Evolutionary conservation across 2,888 invertebrate species (phyloP), one percentile per base, ranked within the genome.

Genomic region (Microchrysa polita): DNA sequence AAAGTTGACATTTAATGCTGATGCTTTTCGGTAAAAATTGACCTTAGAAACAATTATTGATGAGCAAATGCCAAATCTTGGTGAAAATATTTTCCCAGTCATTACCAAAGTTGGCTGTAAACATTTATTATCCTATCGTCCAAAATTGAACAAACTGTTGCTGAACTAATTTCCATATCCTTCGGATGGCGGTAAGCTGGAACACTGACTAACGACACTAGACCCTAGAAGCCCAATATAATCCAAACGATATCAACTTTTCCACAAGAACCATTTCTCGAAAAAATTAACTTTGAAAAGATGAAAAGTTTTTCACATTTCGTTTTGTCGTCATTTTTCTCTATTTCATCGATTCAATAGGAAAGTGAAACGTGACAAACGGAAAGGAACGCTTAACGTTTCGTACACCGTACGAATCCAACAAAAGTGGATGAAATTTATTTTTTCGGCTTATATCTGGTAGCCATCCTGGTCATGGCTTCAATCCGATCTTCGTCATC

Each of bases 91-190:
- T n/a, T n/a, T 40, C 10, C 40, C 40, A 34, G 40, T 61, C 61
- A 61, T 61, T 61, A 61, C 61, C 22, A 40, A 34, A 22, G 40
- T 61, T 61, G 61, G 40, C 40, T 61, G 61, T 40, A 61, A 40
- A 40, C 61, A 61, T 61, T 61, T 61, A 61, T 61, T 61, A 61
- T 59, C n/a, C 22, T 23, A 22, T 20, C 14, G 12, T n/a, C 14
- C 67, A 52, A 9, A 2, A 34, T 27, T 48, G 20, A 18, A 20
- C 57, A 69, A 69, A 55, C 69, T 69, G 69, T 69, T 69, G 69
- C 69, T 69, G 20, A 69, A 69, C 69, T 69, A 69, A 69, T 69
- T 69, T 69, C 18, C 55, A 20, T 34, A 16, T n/a, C n/a, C 42
- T 52, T 42, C 18, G 27, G 69, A 20, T n/a, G n/a, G n/a, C n/a